These are phyloP conservation scores for Timema podura DNA, from an alignment of 2,888 invertebrate species.

Conservation along the genomic window DNA sequence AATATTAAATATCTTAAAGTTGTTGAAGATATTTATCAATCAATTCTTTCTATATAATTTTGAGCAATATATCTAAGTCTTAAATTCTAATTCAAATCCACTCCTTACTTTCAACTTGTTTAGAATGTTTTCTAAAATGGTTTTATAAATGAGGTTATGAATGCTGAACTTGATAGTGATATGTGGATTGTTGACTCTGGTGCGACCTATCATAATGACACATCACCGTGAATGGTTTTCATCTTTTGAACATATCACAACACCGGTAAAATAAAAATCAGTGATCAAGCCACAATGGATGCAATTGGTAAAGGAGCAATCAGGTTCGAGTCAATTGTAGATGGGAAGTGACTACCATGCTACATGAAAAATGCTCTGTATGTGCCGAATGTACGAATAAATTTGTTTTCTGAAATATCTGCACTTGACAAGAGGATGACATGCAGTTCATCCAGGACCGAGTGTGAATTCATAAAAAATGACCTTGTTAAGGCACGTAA, in stretches of 20 bases:
- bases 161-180: slow-evolving; percentile 20
- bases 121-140: too few species aligned
- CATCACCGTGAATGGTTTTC: slow-evolving; percentile 28
- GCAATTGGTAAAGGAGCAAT: too few species aligned
- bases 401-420: slow-evolving; percentile 24
- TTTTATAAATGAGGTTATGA: slow-evolving; percentile 18
- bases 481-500: slow-evolving; percentile 17
- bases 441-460: slow-evolving; percentile 12
- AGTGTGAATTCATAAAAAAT: slow-evolving; percentile 19
- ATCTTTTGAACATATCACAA: slow-evolving; percentile 22
- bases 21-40: too few species aligned
- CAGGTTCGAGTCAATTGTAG: slow-evolving; percentile 21
- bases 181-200: slow-evolving; percentile 29
- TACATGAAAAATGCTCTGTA: slow-evolving; percentile 21
- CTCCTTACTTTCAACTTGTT: too few species aligned
- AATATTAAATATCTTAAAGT: too few species aligned
- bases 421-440: slow-evolving; percentile 20
- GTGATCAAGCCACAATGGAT: slow-evolving; percentile 10
- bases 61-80: too few species aligned
- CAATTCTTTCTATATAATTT: too few species aligned
- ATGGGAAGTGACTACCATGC: slow-evolving; percentile 28
- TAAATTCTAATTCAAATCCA: too few species aligned
- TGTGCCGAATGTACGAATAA: slow-evolving; percentile 17
- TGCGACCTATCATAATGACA: slow-evolving; percentile 31
- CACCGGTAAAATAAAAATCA: slow-evolving; percentile 22